Percentiles rank a stretch among this genome's conserved stretches.
Evolutionary conservation across 2,113 vertebrate species (phyloP).

Genomic region (Megaceryle maxima): DNA sequence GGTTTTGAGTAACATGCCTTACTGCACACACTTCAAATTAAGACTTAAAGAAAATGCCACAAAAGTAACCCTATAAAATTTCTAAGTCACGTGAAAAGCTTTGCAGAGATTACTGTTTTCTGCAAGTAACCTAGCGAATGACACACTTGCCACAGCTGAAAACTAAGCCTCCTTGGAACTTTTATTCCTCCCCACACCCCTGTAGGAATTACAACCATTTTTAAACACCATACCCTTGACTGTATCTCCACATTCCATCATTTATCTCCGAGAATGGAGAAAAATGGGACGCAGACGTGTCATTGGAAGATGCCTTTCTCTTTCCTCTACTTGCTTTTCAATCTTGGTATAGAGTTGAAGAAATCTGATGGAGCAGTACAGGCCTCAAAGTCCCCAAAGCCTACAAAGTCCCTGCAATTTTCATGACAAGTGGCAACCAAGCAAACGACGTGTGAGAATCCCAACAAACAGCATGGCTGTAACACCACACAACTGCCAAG

Average conservation of each 20-base stretch:
- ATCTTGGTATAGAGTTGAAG: not conserved
- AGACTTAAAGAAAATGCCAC: not conserved
- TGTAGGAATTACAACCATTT: not conserved
- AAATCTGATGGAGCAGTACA: not conserved
- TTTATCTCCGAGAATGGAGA: not conserved
- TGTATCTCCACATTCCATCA: not conserved
- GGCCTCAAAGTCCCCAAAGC: not conserved
- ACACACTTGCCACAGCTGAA: not conserved
- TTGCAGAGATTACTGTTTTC: not conserved
- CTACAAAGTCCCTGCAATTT: not conserved
- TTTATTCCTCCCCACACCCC: fast-evolving
- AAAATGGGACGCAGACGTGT: fast-evolving
- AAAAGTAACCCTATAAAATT: not conserved
- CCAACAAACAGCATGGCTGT: not conserved
- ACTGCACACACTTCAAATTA: not conserved
- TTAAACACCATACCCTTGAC: not conserved
- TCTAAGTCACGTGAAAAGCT: not conserved
- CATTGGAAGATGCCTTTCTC: not conserved
- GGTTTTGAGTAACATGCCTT: not conserved
- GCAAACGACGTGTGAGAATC: not conserved
- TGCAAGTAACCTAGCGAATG: not conserved
- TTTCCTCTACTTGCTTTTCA: not conserved
- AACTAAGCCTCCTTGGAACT: not conserved
- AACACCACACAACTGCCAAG: not conserved
- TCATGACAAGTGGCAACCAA: not conserved